Percentiles rank a stretch among this genome's conserved stretches.
These are phyloP conservation scores for Eupithecia centaureata DNA, from an alignment of 2,888 invertebrate species.

Conservation along the genomic window DNA sequence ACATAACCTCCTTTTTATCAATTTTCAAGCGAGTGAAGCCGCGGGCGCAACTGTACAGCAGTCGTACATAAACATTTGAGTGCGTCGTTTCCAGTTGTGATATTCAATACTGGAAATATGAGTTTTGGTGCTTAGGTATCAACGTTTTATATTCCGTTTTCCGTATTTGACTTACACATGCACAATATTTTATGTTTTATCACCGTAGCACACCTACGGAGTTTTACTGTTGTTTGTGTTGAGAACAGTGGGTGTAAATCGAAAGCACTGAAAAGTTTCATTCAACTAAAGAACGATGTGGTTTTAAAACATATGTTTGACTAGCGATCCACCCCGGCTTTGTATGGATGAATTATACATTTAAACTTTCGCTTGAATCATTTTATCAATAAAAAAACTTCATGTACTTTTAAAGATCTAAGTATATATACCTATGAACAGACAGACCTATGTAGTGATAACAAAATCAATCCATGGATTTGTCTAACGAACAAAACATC, in stretches of 20 bases:
- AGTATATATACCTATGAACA: too few relatives aligned
- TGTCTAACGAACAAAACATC: not conserved
- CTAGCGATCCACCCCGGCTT: too few relatives aligned
- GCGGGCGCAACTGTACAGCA: too few relatives aligned
- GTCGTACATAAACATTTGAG: conserved; percentile 47
- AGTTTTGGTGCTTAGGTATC: conserved; percentile 35
- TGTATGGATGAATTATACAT: too few relatives aligned
- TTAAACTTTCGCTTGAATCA: too few relatives aligned
- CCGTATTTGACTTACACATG: conserved; percentile 36
- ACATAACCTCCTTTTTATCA: too few relatives aligned
- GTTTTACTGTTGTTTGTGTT: conserved; percentile 24
- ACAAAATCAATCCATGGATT: not conserved
- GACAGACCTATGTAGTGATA: too few relatives aligned
- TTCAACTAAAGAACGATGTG: not conserved
- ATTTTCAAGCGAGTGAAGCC: too few relatives aligned
- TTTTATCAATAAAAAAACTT: too few relatives aligned
- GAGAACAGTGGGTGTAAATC: conserved; percentile 17
- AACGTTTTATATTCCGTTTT: conserved; percentile 40
- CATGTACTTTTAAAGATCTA: too few relatives aligned
- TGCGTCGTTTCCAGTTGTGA: conserved; percentile 43
- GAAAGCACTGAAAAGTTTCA: conserved; percentile 23
- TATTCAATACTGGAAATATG: conserved; percentile 53
- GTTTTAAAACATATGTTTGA: too few relatives aligned
- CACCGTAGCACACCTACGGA: conserved; percentile 25
- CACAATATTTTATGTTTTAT: conserved; percentile 34